Evolutionary conservation across 2,113 vertebrate genomes (phyloP), one percentile per base, ranked within the genome.

Genomic region (Saccopteryx bilineata): DNA sequence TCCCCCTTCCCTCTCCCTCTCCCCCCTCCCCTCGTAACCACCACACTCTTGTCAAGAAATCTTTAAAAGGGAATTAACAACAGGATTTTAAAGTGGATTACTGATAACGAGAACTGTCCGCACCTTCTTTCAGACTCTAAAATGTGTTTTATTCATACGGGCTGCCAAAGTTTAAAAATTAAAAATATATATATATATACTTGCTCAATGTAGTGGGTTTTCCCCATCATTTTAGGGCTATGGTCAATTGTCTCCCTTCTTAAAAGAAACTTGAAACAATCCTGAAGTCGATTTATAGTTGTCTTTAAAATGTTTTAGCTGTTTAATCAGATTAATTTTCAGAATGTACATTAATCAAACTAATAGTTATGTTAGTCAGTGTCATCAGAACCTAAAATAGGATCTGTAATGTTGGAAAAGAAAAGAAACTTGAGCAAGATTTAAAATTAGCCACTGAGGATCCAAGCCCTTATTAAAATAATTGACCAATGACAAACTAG

Each of bases 301-400:
- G 31, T 63, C 52, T 89, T 80, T 78, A 24, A 88, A 91, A 93
- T 0, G 78, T 33, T 85, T 87, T 66, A 58, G 5, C 56, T 78
- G 31, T 87, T 87, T 71, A 96, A 60, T 81, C 13, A 93, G 46
- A 65, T 56, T 78, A 58, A 31, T 72, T 94, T 95, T 85, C 28
- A 87, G 87, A 95, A 46, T 31, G 4, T 61, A 56, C 26, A 31
- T 83, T 87, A 76, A 78, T 71, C 72, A 60, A 87, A 92, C 23
- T 82, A 87, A 82, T n/a, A 92, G 66, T 78, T 18, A 82, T 13
- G 24, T 52, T 82, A 95, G 14, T 2, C 24, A 61, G 31, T 50
- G 9, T 81, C 28, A 76, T 74, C 9, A 58, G 33, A 91, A 68
- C 5, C 84, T 75, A 65, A 94, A 71, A 76, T 63, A 83, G 12